Evolutionary conservation across 2,888 invertebrate genomes (phyloP).

Genomic region (Drosophila histrio): DNA sequence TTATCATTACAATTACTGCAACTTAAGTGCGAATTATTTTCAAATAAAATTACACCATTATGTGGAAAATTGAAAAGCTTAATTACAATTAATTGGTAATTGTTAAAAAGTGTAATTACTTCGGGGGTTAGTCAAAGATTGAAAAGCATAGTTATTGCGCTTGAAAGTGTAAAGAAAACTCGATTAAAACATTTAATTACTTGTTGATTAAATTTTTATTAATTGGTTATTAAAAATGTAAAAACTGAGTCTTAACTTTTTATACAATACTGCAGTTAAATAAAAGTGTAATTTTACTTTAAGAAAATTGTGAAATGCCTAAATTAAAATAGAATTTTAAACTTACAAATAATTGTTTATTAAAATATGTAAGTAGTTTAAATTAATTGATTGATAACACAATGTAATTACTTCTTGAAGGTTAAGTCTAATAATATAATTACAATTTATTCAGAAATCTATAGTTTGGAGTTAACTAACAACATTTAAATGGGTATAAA

Average conservation of each 20-base stretch:
- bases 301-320: neutral
- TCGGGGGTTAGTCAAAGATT: no score
- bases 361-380: neutral
- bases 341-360: neutral
- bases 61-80: slow-evolving; percentile 10
- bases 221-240: no score
- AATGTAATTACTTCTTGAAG: no score
- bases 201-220: neutral
- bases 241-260: no score
- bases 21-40: slow-evolving; percentile 13
- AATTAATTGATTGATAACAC: neutral
- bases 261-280: no score
- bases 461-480: no score
- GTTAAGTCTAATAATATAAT: no score
- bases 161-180: no score
- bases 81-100: slow-evolving; percentile 2
- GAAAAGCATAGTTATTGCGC: no score
- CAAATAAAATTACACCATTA: slow-evolving; percentile 11
- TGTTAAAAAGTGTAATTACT: neutral
- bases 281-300: neutral
- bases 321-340: neutral
- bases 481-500: no score
- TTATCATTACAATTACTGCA: slow-evolving; percentile 16
- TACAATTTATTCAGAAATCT: no score
- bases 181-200: slow-evolving; percentile 1